Evolutionary conservation across 2,113 vertebrate genomes (phyloP), one percentile per base, ranked within the genome.

Genomic region (Menidia beryllina): DNA sequence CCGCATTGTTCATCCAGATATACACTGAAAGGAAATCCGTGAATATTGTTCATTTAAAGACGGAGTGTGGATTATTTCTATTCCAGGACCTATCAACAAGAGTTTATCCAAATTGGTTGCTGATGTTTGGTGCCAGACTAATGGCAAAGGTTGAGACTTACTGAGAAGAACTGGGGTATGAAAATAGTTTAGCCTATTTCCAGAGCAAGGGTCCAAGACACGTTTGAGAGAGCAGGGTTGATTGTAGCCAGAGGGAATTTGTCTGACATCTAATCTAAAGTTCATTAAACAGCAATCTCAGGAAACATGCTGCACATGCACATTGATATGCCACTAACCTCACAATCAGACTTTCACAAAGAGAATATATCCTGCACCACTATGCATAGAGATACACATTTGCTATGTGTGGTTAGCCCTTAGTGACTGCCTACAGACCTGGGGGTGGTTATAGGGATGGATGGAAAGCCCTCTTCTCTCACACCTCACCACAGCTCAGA

Each of bases 191-290:
- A 61, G 58, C 23, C 48, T 25, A 26, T 74, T 86, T 59, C 53
- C 60, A 30, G 69, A 82, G 75, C 80, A 69, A 71, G 69, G 80
- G 67, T 72, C 65, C 81, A 19, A 72, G 66, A 69, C 71, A 81
- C 57, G 75, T 83, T 83, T 63, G 57, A 77, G 72, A 79, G 83
- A 85, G 62, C 69, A 7, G 20, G 68, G 68, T 50, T 80, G 82
- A 80, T 79, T 78, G 75, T 81, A 85, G 86, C 87, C 77, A 67
- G 59, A 79, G 76, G 81, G 84, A 85, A 78, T 76, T 69, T 77
- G 83, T 89, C 69, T 79, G 80, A 91, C 84, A 89, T 88, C 85
- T 83, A 82, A 91, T 93, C 74, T 90, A 85, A 89, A 90, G 89
- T 90, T 92, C 86, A 92, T 87, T 89, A 90, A 80, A 87, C 75